Conservation (phyloP, 2,113 vertebrate species). For the Cyanoramphus novaezelandiae region DNA sequence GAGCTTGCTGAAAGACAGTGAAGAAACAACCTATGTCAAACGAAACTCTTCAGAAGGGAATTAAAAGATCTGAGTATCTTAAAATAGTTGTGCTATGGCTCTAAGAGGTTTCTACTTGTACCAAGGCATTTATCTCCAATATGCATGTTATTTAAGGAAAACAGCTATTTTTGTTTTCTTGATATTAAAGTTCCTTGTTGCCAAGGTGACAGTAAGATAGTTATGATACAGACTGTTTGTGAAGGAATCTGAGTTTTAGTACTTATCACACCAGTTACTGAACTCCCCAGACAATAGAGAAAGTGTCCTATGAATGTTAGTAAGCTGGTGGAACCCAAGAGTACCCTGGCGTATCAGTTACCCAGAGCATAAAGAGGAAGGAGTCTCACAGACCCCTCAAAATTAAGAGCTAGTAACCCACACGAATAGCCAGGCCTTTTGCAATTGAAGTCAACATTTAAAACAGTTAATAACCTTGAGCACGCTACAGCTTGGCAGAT, state of each 20-base stretch:
- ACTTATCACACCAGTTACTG: not conserved
- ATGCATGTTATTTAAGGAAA: not conserved
- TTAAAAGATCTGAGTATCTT: not conserved
- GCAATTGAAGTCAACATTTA: not conserved
- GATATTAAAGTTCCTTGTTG: not conserved
- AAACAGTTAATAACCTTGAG: not conserved
- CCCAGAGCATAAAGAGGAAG: not conserved
- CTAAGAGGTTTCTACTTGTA: not conserved
- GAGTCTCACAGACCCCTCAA: not conserved
- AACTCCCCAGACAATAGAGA: not conserved
- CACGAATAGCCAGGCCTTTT: not conserved
- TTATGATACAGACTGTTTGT: not conserved
- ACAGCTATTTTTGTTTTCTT: not conserved
- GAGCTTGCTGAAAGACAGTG: conserved; percentile 84
- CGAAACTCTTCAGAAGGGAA: not conserved
- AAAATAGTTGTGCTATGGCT: not conserved
- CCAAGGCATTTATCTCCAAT: not conserved
- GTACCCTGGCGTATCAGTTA: not conserved
- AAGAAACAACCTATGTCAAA: not conserved
- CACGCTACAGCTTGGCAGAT: not conserved
- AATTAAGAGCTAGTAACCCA: not conserved
- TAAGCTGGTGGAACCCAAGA: not conserved
- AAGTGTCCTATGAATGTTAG: not conserved
- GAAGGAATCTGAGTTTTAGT: not conserved
- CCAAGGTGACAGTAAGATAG: not conserved